Percentiles rank a stretch among this genome's conserved stretches.
Conservation (phyloP, 2,888 invertebrate species). For the Cheilosia soror region DNA sequence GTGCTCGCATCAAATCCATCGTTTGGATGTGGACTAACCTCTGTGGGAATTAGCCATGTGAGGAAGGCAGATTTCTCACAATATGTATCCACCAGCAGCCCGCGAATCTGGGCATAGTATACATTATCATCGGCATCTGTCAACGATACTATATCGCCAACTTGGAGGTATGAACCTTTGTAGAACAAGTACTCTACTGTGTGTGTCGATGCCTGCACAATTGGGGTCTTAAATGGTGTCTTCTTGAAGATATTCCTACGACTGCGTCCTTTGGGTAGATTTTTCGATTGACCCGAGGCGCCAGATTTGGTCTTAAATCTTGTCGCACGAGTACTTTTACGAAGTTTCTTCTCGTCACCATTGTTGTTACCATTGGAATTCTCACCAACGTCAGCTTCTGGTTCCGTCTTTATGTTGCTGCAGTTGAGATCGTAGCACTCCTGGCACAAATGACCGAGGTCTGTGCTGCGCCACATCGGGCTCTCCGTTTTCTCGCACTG, state of each 20-base stretch:
- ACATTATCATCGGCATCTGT: conserved; percentile 90
- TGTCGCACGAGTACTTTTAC: conserved; percentile 78
- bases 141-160: conserved; percentile 95
- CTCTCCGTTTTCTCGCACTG: conserved; percentile 89
- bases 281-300: conserved; percentile 71
- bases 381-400: conserved; percentile 74
- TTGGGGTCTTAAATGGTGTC: conserved; percentile 91
- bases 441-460: conserved; percentile 91
- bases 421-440: conserved; percentile 87
- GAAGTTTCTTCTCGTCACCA: conserved; percentile 80
- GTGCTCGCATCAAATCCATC: conserved; percentile 94
- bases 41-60: conserved; percentile 95
- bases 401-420: conserved; percentile 79
- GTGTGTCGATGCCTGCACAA: conserved; percentile 91
- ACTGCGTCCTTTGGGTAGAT: conserved; percentile 88
- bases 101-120: conserved; percentile 95
- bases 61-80: conserved; percentile 96
- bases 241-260: conserved; percentile 91
- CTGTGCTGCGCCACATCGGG: conserved; percentile 90
- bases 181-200: conserved; percentile 91
- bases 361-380: conserved; percentile 52
- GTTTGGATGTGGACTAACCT: conserved; percentile 90
- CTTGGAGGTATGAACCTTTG: conserved; percentile 92
- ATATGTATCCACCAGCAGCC: conserved; percentile 95
- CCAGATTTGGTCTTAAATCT: conserved; percentile 84